Conservation (phyloP, 2,797 vertebrate genomes). For the Centroberyx gerrardi region DNA sequence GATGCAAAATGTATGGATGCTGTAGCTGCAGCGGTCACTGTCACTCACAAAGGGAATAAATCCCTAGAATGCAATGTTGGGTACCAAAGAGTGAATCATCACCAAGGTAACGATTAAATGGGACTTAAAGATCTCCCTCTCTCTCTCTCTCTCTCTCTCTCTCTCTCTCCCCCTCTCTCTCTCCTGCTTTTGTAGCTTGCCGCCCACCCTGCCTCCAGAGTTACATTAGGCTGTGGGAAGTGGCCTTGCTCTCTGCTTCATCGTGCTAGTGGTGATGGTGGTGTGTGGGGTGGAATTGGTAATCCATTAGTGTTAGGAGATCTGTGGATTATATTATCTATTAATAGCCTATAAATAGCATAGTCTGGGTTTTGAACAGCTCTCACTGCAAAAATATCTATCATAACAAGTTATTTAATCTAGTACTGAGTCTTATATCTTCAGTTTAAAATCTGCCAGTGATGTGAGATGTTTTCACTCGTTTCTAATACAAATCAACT, state of each 20-base stretch:
- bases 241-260: slow-evolving; percentile 8
- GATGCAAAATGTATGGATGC: background rate
- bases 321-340: slow-evolving; percentile 10
- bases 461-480: too few species aligned
- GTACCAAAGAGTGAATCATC: slow-evolving; percentile 47
- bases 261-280: background rate
- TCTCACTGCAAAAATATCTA: background rate
- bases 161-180: too few species aligned
- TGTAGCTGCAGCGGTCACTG: background rate
- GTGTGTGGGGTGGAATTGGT: background rate
- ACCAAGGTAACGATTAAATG: slow-evolving; percentile 47
- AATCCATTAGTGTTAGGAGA: slow-evolving; percentile 7
- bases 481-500: too few species aligned
- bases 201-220: slow-evolving; percentile 25
- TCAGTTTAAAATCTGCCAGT: too few species aligned
- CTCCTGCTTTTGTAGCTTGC: background rate
- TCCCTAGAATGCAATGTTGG: background rate
- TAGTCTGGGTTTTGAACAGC: background rate
- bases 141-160: background rate
- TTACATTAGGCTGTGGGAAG: slow-evolving; percentile 15
- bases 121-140: slow-evolving; percentile 45
- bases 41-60: background rate
- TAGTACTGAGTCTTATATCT: too few species aligned
- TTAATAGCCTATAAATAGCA: background rate
- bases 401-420: too few species aligned